Conservation (phyloP, 2,113 vertebrate genomes). For the Peromyscus polionotus region DNA sequence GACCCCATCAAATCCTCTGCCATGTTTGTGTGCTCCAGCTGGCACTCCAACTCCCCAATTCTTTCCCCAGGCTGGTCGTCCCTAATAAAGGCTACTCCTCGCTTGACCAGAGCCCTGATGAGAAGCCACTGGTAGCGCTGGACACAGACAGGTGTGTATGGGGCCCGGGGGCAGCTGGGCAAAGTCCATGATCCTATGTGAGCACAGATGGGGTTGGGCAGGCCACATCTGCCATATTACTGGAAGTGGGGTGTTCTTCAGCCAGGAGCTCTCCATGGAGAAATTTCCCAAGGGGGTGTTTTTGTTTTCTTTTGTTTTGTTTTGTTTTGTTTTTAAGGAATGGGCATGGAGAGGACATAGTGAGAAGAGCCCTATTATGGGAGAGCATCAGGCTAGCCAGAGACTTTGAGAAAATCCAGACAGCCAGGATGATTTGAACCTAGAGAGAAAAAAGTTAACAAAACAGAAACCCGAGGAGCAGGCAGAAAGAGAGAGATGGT, state of each 20-base stretch:
- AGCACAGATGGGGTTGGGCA: background rate
- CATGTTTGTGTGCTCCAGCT: constrained; percentile 15
- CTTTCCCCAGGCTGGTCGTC: constrained; percentile 93
- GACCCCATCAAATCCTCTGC: background rate
- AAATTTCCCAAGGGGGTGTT: background rate
- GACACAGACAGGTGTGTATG: constrained; percentile 97
- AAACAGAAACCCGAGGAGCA: background rate
- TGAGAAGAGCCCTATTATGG: background rate
- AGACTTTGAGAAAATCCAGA: constrained; percentile 12
- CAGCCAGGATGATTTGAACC: background rate
- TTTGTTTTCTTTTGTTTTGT: constrained; percentile 1
- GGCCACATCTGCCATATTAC: background rate
- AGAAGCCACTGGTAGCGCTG: constrained; percentile 98
- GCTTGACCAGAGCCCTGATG: constrained; percentile 98
- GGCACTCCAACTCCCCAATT: constrained; percentile 62
- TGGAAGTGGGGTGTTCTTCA: background rate
- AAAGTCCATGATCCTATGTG: background rate
- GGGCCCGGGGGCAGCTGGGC: background rate
- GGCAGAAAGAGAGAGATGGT: too few species aligned
- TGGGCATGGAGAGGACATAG: background rate
- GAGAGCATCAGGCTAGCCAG: background rate
- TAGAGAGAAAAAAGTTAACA: background rate
- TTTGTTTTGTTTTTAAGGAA: constrained; percentile 20
- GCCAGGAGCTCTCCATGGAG: background rate
- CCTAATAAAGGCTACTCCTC: constrained; percentile 99